Conservation (phyloP, 2,113 vertebrate species). For the Rostratula benghalensis region DNA sequence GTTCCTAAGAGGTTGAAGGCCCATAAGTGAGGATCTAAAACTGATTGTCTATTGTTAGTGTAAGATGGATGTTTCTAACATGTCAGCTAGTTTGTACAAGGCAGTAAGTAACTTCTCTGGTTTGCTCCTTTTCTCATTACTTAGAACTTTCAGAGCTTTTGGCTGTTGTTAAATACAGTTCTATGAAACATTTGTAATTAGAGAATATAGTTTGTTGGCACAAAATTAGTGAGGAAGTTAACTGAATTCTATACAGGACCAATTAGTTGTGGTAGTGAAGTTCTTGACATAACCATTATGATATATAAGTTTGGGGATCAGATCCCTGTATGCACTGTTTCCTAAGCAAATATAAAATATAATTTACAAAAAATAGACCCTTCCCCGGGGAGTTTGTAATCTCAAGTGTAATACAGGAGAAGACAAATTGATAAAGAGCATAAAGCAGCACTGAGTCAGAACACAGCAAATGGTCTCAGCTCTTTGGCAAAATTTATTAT, state of each 20-base stretch:
- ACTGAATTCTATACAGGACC: not conserved
- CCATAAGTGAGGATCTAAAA: not conserved
- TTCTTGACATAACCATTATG: not conserved
- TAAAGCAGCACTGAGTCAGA: not conserved
- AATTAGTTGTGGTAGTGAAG: not conserved
- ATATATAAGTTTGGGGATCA: not conserved
- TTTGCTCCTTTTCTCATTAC: not conserved
- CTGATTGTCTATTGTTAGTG: not conserved
- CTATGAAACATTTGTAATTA: not conserved
- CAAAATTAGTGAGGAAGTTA: not conserved
- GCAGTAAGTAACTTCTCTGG: not conserved
- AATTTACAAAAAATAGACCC: not conserved
- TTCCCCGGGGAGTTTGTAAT: not conserved
- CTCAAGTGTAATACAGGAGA: not conserved
- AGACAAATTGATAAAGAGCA: not conserved
- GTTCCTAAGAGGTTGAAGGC: not conserved
- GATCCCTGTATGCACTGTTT: not conserved
- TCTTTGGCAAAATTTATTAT: not conserved
- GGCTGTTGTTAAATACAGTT: not conserved
- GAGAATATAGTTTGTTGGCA: not conserved
- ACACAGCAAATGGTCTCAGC: not conserved
- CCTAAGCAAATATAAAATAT: not conserved
- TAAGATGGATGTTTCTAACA: not conserved
- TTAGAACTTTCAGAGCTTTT: not conserved
- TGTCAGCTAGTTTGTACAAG: not conserved